These are phyloP conservation scores for Myiozetetes cayanensis DNA, from an alignment of 2,113 vertebrate genomes.

Conservation along the genomic window DNA sequence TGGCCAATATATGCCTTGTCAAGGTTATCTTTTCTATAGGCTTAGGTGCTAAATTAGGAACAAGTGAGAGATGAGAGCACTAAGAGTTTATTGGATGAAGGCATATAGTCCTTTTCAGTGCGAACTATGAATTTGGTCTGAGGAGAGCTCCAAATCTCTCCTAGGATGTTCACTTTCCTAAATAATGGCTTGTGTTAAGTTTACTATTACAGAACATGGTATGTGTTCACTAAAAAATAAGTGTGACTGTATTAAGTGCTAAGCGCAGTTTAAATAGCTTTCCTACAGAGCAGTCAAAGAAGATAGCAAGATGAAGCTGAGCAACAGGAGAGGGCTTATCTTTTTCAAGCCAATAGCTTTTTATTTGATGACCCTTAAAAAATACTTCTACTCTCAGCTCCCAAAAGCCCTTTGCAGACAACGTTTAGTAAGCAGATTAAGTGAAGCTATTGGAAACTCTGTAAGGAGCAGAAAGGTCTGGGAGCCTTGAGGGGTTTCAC, in stretches of 20 bases:
- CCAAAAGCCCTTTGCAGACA: background rate
- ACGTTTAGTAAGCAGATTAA: background rate
- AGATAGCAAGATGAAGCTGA: background rate
- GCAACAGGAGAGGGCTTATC: background rate
- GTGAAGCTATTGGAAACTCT: background rate
- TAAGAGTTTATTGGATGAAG: background rate
- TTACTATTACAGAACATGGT: background rate
- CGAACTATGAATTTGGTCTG: background rate
- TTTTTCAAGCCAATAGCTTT: background rate
- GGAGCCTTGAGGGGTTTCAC: background rate
- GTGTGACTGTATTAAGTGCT: background rate
- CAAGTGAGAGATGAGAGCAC: background rate
- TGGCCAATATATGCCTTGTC: background rate
- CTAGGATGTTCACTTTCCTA: background rate
- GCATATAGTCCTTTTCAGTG: background rate
- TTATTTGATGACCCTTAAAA: background rate
- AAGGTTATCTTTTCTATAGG: background rate
- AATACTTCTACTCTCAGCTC: background rate
- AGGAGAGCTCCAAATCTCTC: background rate
- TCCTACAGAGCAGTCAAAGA: background rate
- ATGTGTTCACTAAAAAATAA: background rate
- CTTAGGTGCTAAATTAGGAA: background rate
- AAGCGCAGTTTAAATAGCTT: background rate
- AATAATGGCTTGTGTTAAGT: background rate
- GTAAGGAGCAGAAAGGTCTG: background rate